phyloP scores from a whole-genome alignment of 2,888 invertebrate genomes.

The Parnassius smintheus region DNA sequence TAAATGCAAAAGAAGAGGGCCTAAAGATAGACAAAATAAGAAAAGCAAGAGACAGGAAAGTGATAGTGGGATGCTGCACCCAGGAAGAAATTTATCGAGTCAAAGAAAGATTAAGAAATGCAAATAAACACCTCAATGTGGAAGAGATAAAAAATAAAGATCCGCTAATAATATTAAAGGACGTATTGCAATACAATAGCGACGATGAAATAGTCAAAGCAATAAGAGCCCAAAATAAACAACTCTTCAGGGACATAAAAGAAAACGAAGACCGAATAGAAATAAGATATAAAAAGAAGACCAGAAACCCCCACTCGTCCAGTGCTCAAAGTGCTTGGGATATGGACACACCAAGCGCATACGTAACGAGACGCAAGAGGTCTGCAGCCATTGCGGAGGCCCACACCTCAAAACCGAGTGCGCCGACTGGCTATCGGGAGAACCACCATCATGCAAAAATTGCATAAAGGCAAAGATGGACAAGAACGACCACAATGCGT shows the following conservation, averaged over 20 bases:
- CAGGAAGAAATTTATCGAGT: too few relatives aligned
- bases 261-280: not conserved
- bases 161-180: not conserved
- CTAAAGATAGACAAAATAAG: too few relatives aligned
- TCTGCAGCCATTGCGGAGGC: slow-evolving; percentile 3
- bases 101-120: too few relatives aligned
- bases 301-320: not conserved
- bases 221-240: not conserved
- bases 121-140: too few relatives aligned
- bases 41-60: too few relatives aligned
- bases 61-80: too few relatives aligned
- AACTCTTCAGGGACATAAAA: not conserved
- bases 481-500: too few relatives aligned
- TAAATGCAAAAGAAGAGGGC: too few relatives aligned
- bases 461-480: not conserved
- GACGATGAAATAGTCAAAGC: not conserved
- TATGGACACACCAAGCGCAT: too few relatives aligned
- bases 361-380: too few relatives aligned
- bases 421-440: not conserved
- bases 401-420: not conserved
- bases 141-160: not conserved
- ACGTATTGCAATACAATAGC: not conserved
- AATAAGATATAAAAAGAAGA: not conserved
- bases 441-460: not conserved
- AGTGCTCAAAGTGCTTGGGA: too few relatives aligned